These are phyloP conservation scores for Spodoptera picta DNA, from an alignment of 2,888 invertebrate species.

Conservation along the genomic window DNA sequence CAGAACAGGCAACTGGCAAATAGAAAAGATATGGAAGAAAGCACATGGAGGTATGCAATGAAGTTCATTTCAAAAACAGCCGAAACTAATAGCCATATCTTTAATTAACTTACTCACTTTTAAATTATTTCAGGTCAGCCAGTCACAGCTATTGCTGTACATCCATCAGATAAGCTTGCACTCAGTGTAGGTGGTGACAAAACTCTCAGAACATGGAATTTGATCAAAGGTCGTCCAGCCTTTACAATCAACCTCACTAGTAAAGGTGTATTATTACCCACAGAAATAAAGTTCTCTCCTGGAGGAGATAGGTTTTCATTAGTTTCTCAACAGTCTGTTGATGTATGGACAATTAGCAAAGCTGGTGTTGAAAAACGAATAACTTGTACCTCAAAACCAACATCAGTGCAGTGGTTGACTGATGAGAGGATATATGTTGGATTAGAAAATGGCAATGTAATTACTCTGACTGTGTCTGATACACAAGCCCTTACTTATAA, in stretches of 20 bases:
- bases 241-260: constrained; percentile 95
- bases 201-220: constrained; percentile 97
- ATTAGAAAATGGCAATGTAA: constrained; percentile 92
- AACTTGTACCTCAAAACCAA: constrained; percentile 91
- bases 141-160: constrained; percentile 93
- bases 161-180: constrained; percentile 96
- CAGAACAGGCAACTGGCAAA: constrained; percentile 94
- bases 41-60: constrained; percentile 92
- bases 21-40: constrained; percentile 94
- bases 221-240: constrained; percentile 96
- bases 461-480: constrained; percentile 87
- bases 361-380: constrained; percentile 92
- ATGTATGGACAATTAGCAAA: constrained; percentile 94
- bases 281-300: constrained; percentile 92
- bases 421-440: constrained; percentile 91
- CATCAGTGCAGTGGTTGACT: constrained; percentile 91
- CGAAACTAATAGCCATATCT: not conserved
- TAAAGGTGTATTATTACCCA: constrained; percentile 87
- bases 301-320: constrained; percentile 93
- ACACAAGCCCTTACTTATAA: constrained; percentile 81
- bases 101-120: not conserved
- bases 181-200: constrained; percentile 95
- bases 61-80: not conserved
- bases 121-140: constrained; percentile 83
- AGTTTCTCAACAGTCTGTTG: constrained; percentile 91